Percentiles rank a stretch among this genome's conserved stretches.
Evolutionary conservation across 2,888 invertebrate genomes (phyloP).

Genomic region (Latrodectus elegans): DNA sequence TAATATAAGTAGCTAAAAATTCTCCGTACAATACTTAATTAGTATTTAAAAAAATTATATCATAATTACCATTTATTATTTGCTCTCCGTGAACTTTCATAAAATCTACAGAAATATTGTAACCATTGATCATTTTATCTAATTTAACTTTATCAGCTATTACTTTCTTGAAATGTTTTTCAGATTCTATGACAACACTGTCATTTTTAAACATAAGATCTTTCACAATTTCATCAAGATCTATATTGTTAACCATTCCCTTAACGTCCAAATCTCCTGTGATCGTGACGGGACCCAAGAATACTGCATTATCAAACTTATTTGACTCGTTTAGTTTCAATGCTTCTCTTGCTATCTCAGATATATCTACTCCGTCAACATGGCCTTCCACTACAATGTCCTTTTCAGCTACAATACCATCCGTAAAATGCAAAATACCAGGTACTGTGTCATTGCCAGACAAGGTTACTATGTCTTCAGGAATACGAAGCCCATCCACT

Average conservation of each 20-base stretch:
- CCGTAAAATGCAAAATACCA: constrained; percentile 35
- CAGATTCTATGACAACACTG: constrained; percentile 37
- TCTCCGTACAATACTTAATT: too few species aligned
- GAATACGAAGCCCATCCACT: constrained; percentile 57
- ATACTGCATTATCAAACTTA: constrained; percentile 48
- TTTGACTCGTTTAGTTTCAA: constrained; percentile 51
- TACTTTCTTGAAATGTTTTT: constrained; percentile 54
- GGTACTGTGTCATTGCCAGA: constrained; percentile 49
- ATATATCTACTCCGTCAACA: constrained; percentile 66
- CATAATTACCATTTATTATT: constrained; percentile 43
- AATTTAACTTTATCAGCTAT: constrained; percentile 22
- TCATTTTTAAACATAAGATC: constrained; percentile 54
- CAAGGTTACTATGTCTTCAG: constrained; percentile 60
- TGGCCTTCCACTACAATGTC: constrained; percentile 44
- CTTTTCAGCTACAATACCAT: constrained; percentile 47
- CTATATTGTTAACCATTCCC: constrained; percentile 45
- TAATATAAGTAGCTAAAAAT: too few species aligned
- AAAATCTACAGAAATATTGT: constrained; percentile 49
- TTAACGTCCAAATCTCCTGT: constrained; percentile 24
- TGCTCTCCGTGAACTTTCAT: constrained; percentile 53
- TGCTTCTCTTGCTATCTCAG: constrained; percentile 40
- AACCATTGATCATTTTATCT: constrained; percentile 50
- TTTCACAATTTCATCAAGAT: constrained; percentile 33
- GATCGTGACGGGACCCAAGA: constrained; percentile 50
- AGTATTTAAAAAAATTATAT: not conserved